These are phyloP conservation scores for Bibio marci DNA, from an alignment of 2,888 invertebrate species.

Conservation along the genomic window DNA sequence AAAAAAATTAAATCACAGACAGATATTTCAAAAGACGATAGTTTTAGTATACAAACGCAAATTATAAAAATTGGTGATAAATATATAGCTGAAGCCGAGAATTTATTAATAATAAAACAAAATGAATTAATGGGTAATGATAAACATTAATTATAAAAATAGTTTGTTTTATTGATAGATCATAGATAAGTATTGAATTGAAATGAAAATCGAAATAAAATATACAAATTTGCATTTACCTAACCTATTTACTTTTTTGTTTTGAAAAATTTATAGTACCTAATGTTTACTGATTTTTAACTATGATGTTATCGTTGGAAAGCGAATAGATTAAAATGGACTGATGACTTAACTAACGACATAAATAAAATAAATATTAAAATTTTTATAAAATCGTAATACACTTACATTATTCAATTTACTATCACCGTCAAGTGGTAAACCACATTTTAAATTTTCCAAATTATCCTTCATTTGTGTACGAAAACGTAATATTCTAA, in stretches of 20 bases:
- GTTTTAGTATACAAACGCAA: conserved; percentile 49
- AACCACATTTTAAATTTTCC: conserved; percentile 14
- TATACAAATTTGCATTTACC: background rate
- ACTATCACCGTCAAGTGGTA: background rate
- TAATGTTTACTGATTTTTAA: no score
- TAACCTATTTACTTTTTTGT: background rate
- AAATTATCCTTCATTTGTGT: conserved; percentile 19
- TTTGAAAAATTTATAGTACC: no score
- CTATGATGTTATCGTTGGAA: no score
- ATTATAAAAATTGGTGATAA: conserved; percentile 49
- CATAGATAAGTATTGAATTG: background rate
- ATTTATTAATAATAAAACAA: conserved; percentile 48
- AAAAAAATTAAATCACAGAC: conserved; percentile 54
- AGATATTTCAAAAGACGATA: conserved; percentile 51
- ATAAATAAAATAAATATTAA: background rate
- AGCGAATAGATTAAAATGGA: no score
- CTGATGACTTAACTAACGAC: no score
- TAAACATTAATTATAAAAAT: background rate
- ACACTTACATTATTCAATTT: background rate
- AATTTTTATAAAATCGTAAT: background rate
- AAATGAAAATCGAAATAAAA: background rate
- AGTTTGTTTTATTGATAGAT: background rate
- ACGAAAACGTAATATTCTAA: conserved; percentile 20
- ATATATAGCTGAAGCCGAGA: conserved; percentile 45
- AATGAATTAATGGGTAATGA: conserved; percentile 48